phyloP scores from a whole-genome alignment of 2,797 vertebrate genomes.

The Gastrophryne carolinensis region DNA sequence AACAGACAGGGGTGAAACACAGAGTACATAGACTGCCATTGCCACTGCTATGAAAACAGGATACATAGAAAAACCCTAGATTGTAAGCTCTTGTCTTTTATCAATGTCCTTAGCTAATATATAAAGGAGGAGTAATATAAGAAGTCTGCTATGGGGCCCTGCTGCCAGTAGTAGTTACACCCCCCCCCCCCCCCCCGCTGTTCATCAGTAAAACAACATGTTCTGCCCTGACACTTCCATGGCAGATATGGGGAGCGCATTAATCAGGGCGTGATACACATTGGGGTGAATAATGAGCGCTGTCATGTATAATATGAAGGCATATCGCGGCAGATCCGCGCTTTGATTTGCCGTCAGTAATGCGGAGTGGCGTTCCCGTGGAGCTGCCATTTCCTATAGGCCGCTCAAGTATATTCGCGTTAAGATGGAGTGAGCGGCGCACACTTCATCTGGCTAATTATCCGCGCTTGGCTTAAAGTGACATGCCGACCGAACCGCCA shows the following conservation, averaged over 20 bases:
- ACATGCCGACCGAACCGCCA: background rate
- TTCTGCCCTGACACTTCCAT: too few relatives aligned
- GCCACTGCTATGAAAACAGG: too few relatives aligned
- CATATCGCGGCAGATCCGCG: background rate
- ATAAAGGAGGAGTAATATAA: too few relatives aligned
- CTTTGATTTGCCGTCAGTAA: background rate
- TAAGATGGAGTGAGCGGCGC: background rate
- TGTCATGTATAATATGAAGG: background rate
- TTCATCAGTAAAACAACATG: too few relatives aligned
- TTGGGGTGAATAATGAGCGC: background rate
- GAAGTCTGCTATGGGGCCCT: too few relatives aligned
- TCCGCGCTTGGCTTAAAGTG: background rate
- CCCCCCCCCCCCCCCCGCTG: too few relatives aligned
- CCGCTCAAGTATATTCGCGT: background rate
- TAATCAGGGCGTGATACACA: background rate
- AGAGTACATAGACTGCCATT: too few relatives aligned
- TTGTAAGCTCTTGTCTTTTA: too few relatives aligned
- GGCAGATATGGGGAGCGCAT: background rate
- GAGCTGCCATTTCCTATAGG: background rate
- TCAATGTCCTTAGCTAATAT: too few relatives aligned
- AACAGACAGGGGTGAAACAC: too few relatives aligned
- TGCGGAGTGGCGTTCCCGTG: background rate
- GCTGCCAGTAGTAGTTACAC: too few relatives aligned
- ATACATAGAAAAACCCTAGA: too few relatives aligned
- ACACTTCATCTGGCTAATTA: background rate